Evolutionary conservation across 2,113 vertebrate species (phyloP).

Genomic region (Corythoichthys intestinalis): DNA sequence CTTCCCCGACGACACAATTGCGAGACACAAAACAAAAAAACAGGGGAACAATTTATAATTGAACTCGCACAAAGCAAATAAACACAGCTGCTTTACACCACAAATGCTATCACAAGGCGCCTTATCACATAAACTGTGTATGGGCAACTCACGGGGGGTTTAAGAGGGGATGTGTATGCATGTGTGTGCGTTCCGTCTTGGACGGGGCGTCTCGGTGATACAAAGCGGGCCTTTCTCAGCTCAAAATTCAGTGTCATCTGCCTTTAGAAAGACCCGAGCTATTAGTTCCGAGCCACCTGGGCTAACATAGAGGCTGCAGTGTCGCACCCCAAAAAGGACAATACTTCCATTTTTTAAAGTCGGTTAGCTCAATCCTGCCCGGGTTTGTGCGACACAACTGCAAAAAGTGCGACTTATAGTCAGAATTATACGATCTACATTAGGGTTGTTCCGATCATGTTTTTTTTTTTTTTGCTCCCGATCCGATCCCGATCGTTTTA

Average conservation of each 20-base stretch:
- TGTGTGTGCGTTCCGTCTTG: slow-evolving; percentile 47
- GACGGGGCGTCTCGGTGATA: slow-evolving; percentile 66
- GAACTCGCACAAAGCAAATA: slow-evolving; percentile 53
- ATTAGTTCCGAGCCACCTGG: slow-evolving; percentile 68
- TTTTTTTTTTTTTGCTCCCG: too few species aligned
- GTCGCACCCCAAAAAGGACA: slow-evolving; percentile 46
- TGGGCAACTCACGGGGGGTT: slow-evolving; percentile 51
- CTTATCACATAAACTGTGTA: slow-evolving; percentile 58
- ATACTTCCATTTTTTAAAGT: slow-evolving; percentile 55
- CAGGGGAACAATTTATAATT: slow-evolving; percentile 52
- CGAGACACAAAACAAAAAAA: slow-evolving; percentile 39
- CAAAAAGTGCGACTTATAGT: not conserved
- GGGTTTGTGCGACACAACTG: not conserved
- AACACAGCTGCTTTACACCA: slow-evolving; percentile 64
- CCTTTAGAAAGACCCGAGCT: slow-evolving; percentile 62
- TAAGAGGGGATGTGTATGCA: slow-evolving; percentile 55
- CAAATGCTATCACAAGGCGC: slow-evolving; percentile 61
- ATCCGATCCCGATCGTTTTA: too few species aligned
- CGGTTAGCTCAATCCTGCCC: not conserved
- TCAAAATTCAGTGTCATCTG: slow-evolving; percentile 73
- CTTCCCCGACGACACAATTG: slow-evolving; percentile 44
- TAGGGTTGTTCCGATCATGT: too few species aligned
- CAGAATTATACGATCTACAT: too few species aligned
- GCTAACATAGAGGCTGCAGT: slow-evolving; percentile 65
- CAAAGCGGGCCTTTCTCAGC: slow-evolving; percentile 71